Percentiles rank a stretch among this genome's conserved stretches.
Evolutionary conservation across 2,888 invertebrate genomes (phyloP).

Genomic region (Thysanoteuthis rhombus): DNA sequence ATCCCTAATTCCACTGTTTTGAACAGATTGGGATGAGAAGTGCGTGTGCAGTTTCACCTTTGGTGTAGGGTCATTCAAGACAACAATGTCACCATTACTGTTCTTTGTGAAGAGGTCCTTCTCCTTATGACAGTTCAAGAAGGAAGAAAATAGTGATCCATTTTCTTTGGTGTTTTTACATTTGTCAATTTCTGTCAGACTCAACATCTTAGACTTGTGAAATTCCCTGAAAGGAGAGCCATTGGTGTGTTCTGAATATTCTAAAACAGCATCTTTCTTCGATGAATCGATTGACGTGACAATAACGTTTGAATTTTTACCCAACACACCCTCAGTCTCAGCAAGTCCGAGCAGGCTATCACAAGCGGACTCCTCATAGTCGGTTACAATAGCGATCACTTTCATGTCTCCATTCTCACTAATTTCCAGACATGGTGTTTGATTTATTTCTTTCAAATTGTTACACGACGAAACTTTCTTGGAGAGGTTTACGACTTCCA

Average conservation of each 20-base stretch:
- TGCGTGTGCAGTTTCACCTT: not conserved
- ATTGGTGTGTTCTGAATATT: not conserved
- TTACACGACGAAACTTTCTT: slow-evolving; percentile 2
- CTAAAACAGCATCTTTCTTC: not conserved
- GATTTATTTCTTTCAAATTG: not conserved
- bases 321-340: not conserved
- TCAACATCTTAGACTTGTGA: not conserved
- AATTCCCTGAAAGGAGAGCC: not conserved
- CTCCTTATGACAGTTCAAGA: not conserved
- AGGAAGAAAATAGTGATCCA: not conserved
- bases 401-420: slow-evolving; percentile 31
- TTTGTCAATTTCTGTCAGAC: not conserved
- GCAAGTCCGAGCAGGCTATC: not conserved
- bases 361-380: slow-evolving; percentile 19
- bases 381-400: slow-evolving; percentile 26
- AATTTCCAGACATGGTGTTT: slow-evolving; percentile 15
- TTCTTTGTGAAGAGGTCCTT: not conserved
- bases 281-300: not conserved
- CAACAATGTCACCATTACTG: not conserved
- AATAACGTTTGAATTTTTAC: not conserved
- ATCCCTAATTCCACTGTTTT: not conserved
- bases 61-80: not conserved
- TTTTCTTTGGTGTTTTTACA: not conserved
- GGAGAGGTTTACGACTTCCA: slow-evolving; percentile 13
- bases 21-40: not conserved